Conservation (phyloP, 2,797 vertebrate species). For the Crenichthys baileyi region DNA sequence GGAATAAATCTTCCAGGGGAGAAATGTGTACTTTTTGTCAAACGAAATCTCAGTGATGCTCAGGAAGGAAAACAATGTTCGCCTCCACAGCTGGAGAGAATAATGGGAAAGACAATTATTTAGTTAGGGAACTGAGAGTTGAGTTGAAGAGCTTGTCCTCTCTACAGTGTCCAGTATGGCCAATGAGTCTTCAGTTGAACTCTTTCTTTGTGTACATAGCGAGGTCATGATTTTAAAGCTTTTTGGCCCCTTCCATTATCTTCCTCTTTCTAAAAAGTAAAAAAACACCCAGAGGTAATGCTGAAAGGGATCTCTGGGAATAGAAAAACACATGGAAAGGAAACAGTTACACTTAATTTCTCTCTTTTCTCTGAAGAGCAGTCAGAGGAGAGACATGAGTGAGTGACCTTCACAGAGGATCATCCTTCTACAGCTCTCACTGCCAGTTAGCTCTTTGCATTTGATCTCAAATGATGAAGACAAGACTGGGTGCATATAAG, state of each 20-base stretch:
- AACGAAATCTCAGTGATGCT: slow-evolving; percentile 14
- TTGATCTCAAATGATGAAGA: slow-evolving; percentile 18
- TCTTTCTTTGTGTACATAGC: slow-evolving; percentile 4
- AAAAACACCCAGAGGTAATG: slow-evolving; percentile 2
- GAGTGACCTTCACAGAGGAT: slow-evolving; percentile 32
- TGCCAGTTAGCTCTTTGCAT: slow-evolving; percentile 15
- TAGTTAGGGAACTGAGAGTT: slow-evolving; percentile 25
- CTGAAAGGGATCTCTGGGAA: slow-evolving; percentile 7
- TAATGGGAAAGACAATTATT: slow-evolving; percentile 13
- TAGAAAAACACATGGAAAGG: background rate
- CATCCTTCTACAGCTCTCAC: slow-evolving; percentile 17
- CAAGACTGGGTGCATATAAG: slow-evolving; percentile 3
- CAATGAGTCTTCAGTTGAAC: slow-evolving; percentile 11
- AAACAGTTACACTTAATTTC: slow-evolving; percentile 37
- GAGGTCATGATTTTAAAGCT: slow-evolving; percentile 33
- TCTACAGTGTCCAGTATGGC: slow-evolving; percentile 13
- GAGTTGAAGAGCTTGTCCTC: slow-evolving; percentile 25
- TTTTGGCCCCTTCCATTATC: slow-evolving; percentile 24
- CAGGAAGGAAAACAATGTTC: slow-evolving; percentile 10
- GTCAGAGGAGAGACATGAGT: slow-evolving; percentile 16
- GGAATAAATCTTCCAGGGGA: background rate
- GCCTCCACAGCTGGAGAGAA: slow-evolving; percentile 7
- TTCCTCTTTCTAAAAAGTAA: slow-evolving; percentile 5
- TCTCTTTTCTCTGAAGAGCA: slow-evolving; percentile 14
- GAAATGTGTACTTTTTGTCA: background rate